Percentiles rank a stretch among this genome's conserved stretches.
Conservation (phyloP, 2,888 invertebrate genomes). For the Rhynchonema sp. region DNA sequence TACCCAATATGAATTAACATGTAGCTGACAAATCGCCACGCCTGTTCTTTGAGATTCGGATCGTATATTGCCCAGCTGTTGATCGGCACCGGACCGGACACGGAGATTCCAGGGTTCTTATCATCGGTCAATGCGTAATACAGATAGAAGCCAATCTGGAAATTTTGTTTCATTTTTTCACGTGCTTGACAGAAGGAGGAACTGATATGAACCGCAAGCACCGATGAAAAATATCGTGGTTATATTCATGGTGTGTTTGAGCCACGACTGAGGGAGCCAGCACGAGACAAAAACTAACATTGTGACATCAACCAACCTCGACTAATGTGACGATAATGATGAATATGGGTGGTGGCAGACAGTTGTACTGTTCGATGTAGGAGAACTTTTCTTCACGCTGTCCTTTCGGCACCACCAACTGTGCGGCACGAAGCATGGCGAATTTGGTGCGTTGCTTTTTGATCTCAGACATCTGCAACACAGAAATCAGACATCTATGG, state of each 20-base stretch:
- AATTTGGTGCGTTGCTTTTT: constrained; percentile 15
- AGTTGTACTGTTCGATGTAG: constrained; percentile 53
- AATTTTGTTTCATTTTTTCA: no score
- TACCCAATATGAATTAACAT: constrained; percentile 40
- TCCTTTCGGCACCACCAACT: constrained; percentile 16
- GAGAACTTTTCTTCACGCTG: constrained; percentile 16
- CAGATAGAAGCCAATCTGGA: constrained; percentile 36
- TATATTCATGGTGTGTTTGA: no score
- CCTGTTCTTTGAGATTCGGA: constrained; percentile 60
- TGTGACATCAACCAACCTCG: no score
- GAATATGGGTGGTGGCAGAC: constrained; percentile 69
- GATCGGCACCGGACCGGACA: constrained; percentile 54
- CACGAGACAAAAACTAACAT: no score
- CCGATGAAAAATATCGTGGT: no score
- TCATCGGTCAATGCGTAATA: constrained; percentile 46
- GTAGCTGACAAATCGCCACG: constrained; percentile 80
- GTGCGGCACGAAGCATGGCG: constrained; percentile 19
- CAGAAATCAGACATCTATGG: no score
- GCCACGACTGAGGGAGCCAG: no score
- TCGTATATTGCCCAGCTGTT: constrained; percentile 62
- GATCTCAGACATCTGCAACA: constrained; percentile 18
- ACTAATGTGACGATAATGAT: constrained; percentile 71
- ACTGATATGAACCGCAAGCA: no score
- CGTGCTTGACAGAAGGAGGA: no score
- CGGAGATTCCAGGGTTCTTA: constrained; percentile 29